phyloP scores from a whole-genome alignment of 2,888 invertebrate genomes.

The Epirrhoe tristata region DNA sequence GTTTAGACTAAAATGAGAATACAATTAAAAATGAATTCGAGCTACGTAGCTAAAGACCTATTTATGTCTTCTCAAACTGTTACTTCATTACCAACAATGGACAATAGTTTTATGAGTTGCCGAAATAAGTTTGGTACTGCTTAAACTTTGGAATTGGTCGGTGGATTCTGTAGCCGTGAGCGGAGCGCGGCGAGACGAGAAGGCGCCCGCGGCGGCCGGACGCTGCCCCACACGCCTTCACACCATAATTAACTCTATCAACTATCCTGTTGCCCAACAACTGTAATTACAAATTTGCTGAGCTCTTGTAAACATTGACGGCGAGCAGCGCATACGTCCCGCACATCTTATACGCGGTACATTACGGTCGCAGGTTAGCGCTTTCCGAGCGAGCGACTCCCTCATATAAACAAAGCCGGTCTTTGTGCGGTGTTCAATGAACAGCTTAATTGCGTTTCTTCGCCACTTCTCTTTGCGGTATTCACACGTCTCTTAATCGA shows the following conservation, averaged over 20 bases:
- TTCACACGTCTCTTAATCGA: slow-evolving; percentile 67
- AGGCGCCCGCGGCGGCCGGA: slow-evolving; percentile 65
- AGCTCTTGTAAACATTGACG: slow-evolving; percentile 65
- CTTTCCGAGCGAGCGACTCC: slow-evolving; percentile 63
- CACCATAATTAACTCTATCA: slow-evolving; percentile 81
- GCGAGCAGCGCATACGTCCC: slow-evolving; percentile 24
- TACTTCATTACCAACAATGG: slow-evolving; percentile 64
- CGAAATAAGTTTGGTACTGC: slow-evolving; percentile 78
- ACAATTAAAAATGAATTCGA: not conserved
- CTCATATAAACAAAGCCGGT: slow-evolving; percentile 71
- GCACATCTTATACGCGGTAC: slow-evolving; percentile 40
- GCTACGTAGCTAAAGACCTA: not conserved
- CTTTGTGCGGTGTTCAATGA: slow-evolving; percentile 75
- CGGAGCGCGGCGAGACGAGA: slow-evolving; percentile 51
- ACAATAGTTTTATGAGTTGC: slow-evolving; percentile 81
- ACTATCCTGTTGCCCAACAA: slow-evolving; percentile 71
- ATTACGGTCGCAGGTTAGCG: slow-evolving; percentile 53
- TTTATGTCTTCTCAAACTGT: slow-evolving; percentile 31
- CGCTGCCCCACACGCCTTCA: slow-evolving; percentile 52
- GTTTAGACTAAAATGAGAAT: not conserved
- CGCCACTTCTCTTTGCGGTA: slow-evolving; percentile 63
- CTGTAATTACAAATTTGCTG: slow-evolving; percentile 74
- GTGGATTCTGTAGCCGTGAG: slow-evolving; percentile 73
- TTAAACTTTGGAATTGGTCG: slow-evolving; percentile 80
- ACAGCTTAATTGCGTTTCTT: slow-evolving; percentile 80